Evolutionary conservation across 2,113 vertebrate species (phyloP).

Genomic region (Pygoscelis adeliae): DNA sequence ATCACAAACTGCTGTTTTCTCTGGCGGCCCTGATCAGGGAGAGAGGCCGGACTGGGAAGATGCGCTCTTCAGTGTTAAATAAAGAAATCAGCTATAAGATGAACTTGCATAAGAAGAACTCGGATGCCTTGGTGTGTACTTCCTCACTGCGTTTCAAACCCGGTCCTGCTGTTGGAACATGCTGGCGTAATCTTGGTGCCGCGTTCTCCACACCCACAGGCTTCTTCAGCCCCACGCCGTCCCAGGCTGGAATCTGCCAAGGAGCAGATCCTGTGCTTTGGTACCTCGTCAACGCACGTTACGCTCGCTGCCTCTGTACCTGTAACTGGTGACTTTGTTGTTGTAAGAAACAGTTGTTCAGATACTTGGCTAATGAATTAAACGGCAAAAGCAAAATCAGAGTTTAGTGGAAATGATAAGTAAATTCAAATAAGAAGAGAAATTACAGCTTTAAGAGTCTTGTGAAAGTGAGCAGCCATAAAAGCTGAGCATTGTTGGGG

Average conservation of each 20-base stretch:
- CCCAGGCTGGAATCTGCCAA: rapidly evolving
- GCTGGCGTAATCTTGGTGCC: too few species aligned
- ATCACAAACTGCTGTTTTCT: rapidly evolving
- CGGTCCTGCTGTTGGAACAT: rapidly evolving
- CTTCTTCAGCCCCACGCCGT: rapidly evolving
- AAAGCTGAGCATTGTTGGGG: not conserved
- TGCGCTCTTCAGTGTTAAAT: not conserved
- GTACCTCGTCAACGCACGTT: rapidly evolving
- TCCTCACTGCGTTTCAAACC: rapidly evolving
- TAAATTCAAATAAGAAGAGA: not conserved
- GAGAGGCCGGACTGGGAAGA: rapidly evolving
- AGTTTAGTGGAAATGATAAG: not conserved
- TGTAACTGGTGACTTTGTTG: rapidly evolving
- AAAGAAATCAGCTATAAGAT: not conserved
- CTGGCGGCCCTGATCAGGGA: rapidly evolving
- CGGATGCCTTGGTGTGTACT: rapidly evolving
- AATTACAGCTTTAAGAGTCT: too few species aligned
- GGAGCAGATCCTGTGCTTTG: not conserved
- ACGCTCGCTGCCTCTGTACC: rapidly evolving
- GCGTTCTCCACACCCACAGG: rapidly evolving
- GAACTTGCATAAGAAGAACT: not conserved
- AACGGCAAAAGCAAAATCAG: not conserved
- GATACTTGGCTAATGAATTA: not conserved
- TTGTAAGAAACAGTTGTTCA: not conserved
- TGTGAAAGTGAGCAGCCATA: not conserved